These are phyloP conservation scores for Trichogramma pretiosum DNA, from an alignment of 1,140 invertebrate species.

Conservation along the genomic window DNA sequence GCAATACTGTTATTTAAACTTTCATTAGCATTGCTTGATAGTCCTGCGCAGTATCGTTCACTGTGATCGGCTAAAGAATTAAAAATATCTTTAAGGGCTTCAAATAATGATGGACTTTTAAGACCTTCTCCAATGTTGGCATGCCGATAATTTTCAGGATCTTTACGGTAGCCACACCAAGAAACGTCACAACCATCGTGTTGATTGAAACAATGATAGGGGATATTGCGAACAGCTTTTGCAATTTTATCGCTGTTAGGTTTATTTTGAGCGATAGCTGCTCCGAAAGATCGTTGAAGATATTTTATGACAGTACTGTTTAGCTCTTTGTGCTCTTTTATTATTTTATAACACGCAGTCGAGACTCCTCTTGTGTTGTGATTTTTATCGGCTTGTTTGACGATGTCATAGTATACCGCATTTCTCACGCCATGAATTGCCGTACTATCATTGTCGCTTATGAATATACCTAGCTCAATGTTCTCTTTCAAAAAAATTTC, in stretches of 20 bases:
- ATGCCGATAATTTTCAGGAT: slow-evolving; percentile 9
- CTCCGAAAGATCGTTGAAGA: slow-evolving; percentile 8
- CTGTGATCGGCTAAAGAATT: slow-evolving; percentile 3
- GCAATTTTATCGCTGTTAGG: neutral
- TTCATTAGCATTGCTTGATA: slow-evolving; percentile 16
- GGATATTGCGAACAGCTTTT: slow-evolving; percentile 7
- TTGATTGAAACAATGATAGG: slow-evolving; percentile 6
- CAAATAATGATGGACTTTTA: slow-evolving; percentile 3
- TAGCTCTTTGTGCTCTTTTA: slow-evolving; percentile 9
- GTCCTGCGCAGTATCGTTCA: slow-evolving; percentile 5
- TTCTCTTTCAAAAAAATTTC: slow-evolving; percentile 10
- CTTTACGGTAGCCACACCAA: slow-evolving; percentile 11
- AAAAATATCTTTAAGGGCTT: slow-evolving; percentile 10
- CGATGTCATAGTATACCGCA: slow-evolving; percentile 4
- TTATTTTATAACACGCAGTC: slow-evolving; percentile 7
- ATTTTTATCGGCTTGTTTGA: slow-evolving; percentile 8
- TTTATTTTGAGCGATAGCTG: slow-evolving; percentile 7
- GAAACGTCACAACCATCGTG: slow-evolving; percentile 7
- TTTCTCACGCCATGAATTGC: slow-evolving; percentile 12
- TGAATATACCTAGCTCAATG: slow-evolving; percentile 7
- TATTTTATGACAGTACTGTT: slow-evolving; percentile 6
- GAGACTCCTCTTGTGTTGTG: slow-evolving; percentile 2
- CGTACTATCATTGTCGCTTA: slow-evolving; percentile 19
- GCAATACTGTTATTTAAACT: slow-evolving; percentile 8
- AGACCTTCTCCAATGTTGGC: slow-evolving; percentile 1